A percentile compares a stretch with the other conserved stretches of the same genome.
phyloP scores from a whole-genome alignment of 2,888 invertebrate species.

The Antitype chi region DNA sequence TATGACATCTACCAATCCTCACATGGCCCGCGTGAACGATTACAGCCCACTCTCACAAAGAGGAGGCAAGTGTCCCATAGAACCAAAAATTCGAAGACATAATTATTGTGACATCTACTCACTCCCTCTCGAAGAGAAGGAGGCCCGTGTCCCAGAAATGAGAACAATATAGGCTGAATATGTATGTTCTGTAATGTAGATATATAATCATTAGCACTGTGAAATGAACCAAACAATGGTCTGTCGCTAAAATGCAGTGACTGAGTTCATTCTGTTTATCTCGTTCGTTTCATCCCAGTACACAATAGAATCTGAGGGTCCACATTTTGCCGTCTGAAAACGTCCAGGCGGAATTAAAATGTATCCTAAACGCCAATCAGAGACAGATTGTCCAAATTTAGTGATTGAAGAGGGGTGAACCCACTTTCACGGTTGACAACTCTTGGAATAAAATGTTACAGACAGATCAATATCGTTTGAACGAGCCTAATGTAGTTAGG shows the following conservation, averaged over 20 bases:
- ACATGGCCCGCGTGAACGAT: too few species aligned
- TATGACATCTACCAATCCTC: too few species aligned
- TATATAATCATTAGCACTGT: too few species aligned
- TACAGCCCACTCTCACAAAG: too few species aligned
- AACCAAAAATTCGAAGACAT: too few species aligned
- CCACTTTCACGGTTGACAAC: conserved; percentile 62
- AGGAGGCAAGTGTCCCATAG: too few species aligned
- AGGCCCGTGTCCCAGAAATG: too few species aligned
- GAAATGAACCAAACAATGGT: not conserved
- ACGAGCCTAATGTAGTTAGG: not conserved
- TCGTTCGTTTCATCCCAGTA: not conserved
- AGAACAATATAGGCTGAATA: too few species aligned
- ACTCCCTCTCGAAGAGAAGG: too few species aligned
- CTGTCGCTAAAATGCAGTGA: not conserved
- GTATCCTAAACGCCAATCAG: conserved; percentile 30
- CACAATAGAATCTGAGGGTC: not conserved
- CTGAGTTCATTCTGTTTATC: not conserved
- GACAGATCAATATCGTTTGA: not conserved
- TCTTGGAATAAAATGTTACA: conserved; percentile 47
- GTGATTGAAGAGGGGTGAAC: conserved; percentile 59
- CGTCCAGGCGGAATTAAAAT: conserved; percentile 17
- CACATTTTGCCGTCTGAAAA: not conserved
- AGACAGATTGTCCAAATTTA: conserved; percentile 46
- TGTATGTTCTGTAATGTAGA: too few species aligned
- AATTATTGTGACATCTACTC: too few species aligned